A percentile compares a stretch with the other conserved stretches of the same genome.
Evolutionary conservation across 2,888 invertebrate species (phyloP).

Genomic region (Eristalis intricaria): DNA sequence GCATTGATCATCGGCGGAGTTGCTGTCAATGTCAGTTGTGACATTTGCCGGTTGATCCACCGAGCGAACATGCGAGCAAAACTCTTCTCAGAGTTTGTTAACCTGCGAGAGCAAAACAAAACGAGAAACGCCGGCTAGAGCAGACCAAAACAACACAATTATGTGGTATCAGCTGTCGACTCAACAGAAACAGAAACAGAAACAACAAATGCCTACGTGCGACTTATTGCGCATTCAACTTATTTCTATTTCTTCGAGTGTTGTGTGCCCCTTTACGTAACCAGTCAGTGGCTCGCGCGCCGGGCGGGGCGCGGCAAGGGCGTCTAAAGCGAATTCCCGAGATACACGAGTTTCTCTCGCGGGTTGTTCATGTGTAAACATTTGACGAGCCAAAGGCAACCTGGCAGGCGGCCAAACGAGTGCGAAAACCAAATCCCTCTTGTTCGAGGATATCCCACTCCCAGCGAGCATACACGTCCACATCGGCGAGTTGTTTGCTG

Average conservation of each 20-base stretch:
- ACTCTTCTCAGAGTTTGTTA: not conserved
- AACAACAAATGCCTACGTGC: slow-evolving; percentile 32
- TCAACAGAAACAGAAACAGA: not conserved
- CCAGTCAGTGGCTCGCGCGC: not conserved
- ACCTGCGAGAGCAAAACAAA: not conserved
- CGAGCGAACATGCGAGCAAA: not conserved
- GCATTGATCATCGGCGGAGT: not conserved
- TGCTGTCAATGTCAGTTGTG: not conserved
- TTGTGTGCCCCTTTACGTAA: not conserved
- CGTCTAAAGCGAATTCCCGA: not conserved
- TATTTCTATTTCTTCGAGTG: not conserved
- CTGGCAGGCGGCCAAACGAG: not conserved
- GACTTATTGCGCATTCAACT: slow-evolving; percentile 5
- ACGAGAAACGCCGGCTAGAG: slow-evolving; percentile 11
- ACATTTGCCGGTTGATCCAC: not conserved
- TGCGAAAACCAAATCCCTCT: not conserved
- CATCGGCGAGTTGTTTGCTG: not conserved
- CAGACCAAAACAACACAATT: slow-evolving; percentile 11
- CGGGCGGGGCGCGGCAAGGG: not conserved
- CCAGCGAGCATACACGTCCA: not conserved
- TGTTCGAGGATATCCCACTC: not conserved
- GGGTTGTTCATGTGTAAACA: slow-evolving; percentile 14
- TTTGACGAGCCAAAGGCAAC: slow-evolving; percentile 16
- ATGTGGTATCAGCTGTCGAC: slow-evolving; percentile 19
- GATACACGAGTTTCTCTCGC: not conserved